Base-by-base conservation (phyloP, 2,797 vertebrate genomes). In the Sandelia bainsii region DNA sequence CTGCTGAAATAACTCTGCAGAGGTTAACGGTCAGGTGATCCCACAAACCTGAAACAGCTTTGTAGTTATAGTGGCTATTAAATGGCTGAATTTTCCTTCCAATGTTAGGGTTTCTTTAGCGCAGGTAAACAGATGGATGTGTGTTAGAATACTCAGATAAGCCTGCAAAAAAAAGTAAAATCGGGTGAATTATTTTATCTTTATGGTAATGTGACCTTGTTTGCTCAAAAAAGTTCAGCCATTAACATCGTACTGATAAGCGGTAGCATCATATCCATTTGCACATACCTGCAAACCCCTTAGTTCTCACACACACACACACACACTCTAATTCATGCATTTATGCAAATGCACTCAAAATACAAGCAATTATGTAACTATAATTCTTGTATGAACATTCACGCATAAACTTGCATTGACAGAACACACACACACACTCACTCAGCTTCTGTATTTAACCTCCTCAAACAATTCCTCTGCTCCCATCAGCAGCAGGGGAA, bases 71-170 rank as follows among this genome's bases (percentile, higher is more conserved):
- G 16, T 56, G 44, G 59, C 20, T 2, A 19, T 5, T 53, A 60
- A 64, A 64, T 11, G n/a, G 19, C 20, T 40, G 64, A 17, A 10
- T 56, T 20, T 54, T 16, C 19, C 29, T 4, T 50, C 34, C 16
- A 45, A 48, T n/a, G 4, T 46, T 19, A 64, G 22, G 22, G 52
- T 11, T 61, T 34, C 22, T 20, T 19, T 45, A 19, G 37, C 3
- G 6, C 23, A 20, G 20, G 34, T 45, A 19, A 60, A 56, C 14
- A 40, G 29, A 23, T 27, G 7, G 5, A 4, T 42, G 27, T 37
- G 52, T 69, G n/a, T 64, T n/a, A 52, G 29, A 34, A 51, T 37
- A 65, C 62, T 65, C 8, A 59, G 64, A 81, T 59, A 50, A 80
- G 64, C 51, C 50, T 6, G n/a, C 29, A 54, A 25, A n/a, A n/a